Percentiles rank a stretch among this genome's conserved stretches.
phyloP scores from a whole-genome alignment of 2,113 vertebrate genomes.

The Anhinga anhinga region DNA sequence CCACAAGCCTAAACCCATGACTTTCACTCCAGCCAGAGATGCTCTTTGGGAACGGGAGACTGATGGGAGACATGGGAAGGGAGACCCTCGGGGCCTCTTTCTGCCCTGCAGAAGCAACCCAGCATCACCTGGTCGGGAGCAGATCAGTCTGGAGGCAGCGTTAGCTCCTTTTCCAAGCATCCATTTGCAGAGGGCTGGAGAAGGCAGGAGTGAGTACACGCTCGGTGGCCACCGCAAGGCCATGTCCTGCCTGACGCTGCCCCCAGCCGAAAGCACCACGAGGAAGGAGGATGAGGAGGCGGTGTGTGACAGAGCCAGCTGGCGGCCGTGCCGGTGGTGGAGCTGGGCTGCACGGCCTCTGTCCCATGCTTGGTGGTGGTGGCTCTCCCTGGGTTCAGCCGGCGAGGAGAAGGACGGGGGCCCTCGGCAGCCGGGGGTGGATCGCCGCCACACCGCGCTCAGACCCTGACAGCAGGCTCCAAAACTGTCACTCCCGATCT shows the following conservation, averaged over 20 bases:
- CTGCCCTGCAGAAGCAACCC: neutral
- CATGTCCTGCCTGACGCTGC: neutral
- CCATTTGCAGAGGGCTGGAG: neutral
- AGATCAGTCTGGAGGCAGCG: rapidly evolving
- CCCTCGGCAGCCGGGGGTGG: neutral
- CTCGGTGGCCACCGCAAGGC: neutral
- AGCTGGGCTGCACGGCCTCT: rapidly evolving
- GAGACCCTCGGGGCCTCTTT: neutral
- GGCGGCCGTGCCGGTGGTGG: rapidly evolving
- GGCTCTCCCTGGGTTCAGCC: neutral
- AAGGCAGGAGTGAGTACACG: rapidly evolving
- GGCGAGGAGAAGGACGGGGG: neutral
- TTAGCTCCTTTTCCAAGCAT: neutral
- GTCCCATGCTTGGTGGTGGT: rapidly evolving
- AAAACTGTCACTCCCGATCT: conserved; percentile 81
- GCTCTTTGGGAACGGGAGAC: neutral
- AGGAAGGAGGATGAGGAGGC: neutral
- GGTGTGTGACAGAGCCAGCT: rapidly evolving
- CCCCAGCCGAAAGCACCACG: rapidly evolving
- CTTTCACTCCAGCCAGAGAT: neutral
- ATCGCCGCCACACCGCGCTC: neutral
- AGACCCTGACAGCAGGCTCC: conserved; percentile 66
- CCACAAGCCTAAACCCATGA: neutral
- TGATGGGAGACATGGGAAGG: neutral
- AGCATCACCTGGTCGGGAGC: rapidly evolving